These are phyloP conservation scores for Ladona fulva DNA, from an alignment of 1,140 invertebrate species.

Conservation along the genomic window DNA sequence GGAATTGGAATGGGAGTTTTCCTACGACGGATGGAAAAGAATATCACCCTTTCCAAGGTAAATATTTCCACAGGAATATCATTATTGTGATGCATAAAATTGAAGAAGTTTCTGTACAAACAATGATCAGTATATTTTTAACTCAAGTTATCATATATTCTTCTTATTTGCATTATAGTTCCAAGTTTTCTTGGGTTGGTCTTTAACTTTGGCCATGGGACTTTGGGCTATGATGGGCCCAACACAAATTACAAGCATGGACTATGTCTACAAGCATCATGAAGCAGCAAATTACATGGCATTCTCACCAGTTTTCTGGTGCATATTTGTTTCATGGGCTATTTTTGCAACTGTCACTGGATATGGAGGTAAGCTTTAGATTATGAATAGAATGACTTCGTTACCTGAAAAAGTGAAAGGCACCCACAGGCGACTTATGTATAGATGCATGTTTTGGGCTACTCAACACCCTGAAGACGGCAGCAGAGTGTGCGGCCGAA, in stretches of 20 bases:
- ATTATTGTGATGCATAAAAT: no score
- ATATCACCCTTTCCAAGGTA: slow-evolving; percentile 33
- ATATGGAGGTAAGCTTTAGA: slow-evolving; percentile 34
- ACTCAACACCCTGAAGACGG: no score
- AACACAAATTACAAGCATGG: slow-evolving; percentile 52
- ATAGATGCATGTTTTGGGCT: no score
- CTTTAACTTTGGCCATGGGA: slow-evolving; percentile 37
- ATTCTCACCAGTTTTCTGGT: slow-evolving; percentile 61
- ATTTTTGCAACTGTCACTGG: slow-evolving; percentile 48
- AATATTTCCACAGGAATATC: background rate
- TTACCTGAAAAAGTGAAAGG: background rate
- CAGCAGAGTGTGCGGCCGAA: no score
- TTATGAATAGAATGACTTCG: background rate
- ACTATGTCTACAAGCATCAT: slow-evolving; percentile 52
- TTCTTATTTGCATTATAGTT: slow-evolving; percentile 33
- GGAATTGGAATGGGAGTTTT: slow-evolving; percentile 45
- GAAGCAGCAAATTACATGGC: slow-evolving; percentile 60
- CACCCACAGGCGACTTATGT: no score
- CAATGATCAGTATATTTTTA: background rate
- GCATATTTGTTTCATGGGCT: slow-evolving; percentile 54
- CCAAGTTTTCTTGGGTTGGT: slow-evolving; percentile 48
- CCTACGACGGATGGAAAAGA: slow-evolving; percentile 23
- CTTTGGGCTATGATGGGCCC: slow-evolving; percentile 49
- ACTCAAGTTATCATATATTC: background rate
- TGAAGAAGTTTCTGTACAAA: no score